Conservation (phyloP, 2,113 vertebrate species). For the Pica pica region DNA sequence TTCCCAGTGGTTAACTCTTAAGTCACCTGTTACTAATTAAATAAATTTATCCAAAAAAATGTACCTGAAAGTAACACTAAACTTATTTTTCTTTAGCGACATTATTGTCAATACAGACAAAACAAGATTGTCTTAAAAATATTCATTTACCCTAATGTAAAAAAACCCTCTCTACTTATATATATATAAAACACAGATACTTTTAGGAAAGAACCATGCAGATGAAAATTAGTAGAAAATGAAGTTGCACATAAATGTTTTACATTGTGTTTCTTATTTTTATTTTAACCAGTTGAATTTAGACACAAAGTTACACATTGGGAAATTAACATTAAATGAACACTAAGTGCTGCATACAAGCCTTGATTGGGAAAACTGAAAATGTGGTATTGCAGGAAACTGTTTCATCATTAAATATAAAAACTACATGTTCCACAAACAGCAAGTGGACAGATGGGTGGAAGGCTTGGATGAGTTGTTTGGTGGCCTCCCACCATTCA, state of each 20-base stretch:
- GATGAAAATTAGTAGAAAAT: not conserved
- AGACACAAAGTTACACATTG: not conserved
- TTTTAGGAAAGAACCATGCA: not conserved
- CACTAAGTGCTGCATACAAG: not conserved
- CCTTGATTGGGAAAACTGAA: not conserved
- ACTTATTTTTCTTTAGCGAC: not conserved
- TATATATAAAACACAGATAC: not conserved
- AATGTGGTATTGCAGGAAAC: not conserved
- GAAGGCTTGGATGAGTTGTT: not conserved
- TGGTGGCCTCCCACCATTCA: constrained; percentile 6
- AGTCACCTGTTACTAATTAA: not conserved
- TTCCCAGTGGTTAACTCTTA: not conserved
- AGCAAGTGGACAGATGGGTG: constrained; percentile 26
- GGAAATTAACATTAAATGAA: not conserved
- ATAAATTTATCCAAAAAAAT: not conserved
- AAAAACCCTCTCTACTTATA: not conserved
- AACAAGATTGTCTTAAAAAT: not conserved
- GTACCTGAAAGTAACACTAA: not conserved
- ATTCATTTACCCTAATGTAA: not conserved
- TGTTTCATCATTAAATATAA: not conserved
- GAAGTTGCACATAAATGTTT: not conserved
- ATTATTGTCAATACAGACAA: not conserved
- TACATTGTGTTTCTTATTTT: not conserved
- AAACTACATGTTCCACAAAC: not conserved
- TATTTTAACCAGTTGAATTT: not conserved